Evolutionary conservation across 2,888 invertebrate genomes (phyloP).

Genomic region (Rotaria macrura): DNA sequence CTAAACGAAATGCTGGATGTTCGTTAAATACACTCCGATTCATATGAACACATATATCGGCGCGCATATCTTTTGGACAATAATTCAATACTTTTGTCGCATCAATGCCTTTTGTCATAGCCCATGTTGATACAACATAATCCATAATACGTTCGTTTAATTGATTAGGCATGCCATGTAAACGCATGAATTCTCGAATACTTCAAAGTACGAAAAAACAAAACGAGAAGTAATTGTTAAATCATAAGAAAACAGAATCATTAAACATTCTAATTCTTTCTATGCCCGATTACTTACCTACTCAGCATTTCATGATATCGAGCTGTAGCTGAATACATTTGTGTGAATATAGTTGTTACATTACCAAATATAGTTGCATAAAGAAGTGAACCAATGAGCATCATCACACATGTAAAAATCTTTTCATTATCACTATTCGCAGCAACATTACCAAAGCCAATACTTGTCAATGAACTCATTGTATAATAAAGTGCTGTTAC

Average conservation of each 20-base stretch:
- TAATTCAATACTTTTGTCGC: slow-evolving; percentile 75
- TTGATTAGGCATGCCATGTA: slow-evolving; percentile 97
- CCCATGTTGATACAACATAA: slow-evolving; percentile 99
- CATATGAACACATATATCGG: slow-evolving; percentile 97
- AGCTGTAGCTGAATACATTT: slow-evolving; percentile 95
- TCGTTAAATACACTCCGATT: slow-evolving; percentile 77
- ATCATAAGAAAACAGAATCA: not conserved
- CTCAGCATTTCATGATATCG: slow-evolving; percentile 99
- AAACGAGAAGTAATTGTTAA: not conserved
- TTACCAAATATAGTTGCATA: slow-evolving; percentile 99
- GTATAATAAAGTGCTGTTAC: slow-evolving; percentile 90
- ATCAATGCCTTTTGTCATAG: slow-evolving; percentile 97
- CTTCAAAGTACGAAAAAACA: slow-evolving; percentile 52
- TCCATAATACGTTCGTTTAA: slow-evolving; percentile 98
- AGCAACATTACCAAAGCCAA: slow-evolving; percentile 91
- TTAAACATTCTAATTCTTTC: not conserved
- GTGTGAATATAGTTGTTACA: slow-evolving; percentile 97
- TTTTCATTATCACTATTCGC: slow-evolving; percentile 88
- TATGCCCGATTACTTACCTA: slow-evolving; percentile 37
- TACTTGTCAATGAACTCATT: slow-evolving; percentile 84
- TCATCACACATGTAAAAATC: slow-evolving; percentile 83
- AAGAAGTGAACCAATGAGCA: slow-evolving; percentile 88
- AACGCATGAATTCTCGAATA: slow-evolving; percentile 97
- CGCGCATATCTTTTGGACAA: slow-evolving; percentile 95
- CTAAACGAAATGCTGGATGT: slow-evolving; percentile 61